Evolutionary conservation across 2,797 vertebrate genomes (phyloP).

Genomic region (Tenualosa thibaudeaui): DNA sequence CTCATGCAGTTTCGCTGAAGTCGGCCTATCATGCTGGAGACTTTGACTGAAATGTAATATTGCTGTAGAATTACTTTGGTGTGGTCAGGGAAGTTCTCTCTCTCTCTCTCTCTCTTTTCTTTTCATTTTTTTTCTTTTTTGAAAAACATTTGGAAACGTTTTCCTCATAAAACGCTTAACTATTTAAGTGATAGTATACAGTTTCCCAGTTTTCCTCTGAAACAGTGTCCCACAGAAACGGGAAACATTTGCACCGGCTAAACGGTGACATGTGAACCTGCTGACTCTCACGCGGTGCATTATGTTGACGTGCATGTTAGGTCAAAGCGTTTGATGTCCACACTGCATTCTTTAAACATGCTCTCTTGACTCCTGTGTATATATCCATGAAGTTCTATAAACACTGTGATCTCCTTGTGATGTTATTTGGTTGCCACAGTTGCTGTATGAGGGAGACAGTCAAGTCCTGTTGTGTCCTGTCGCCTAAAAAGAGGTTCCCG

Average conservation of each 20-base stretch:
- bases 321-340: background rate
- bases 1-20: conserved; percentile 88
- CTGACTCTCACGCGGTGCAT: background rate
- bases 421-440: background rate
- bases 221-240: conserved; percentile 30
- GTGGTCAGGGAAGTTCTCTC: conserved; percentile 82
- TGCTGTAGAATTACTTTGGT: conserved; percentile 92
- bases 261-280: conserved; percentile 37
- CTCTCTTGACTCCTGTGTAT: background rate
- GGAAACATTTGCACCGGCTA: conserved; percentile 32
- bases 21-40: conserved; percentile 85
- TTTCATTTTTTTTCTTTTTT: conserved; percentile 57
- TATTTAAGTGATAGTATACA: conserved; percentile 91
- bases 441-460: background rate
- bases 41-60: conserved; percentile 90
- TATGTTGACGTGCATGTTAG: conserved; percentile 20
- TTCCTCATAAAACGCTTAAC: conserved; percentile 95
- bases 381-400: background rate
- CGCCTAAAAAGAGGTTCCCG: background rate
- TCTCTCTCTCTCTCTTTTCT: conserved; percentile 34
- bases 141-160: conserved; percentile 97
- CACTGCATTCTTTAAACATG: background rate
- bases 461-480: background rate
- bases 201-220: conserved; percentile 77
- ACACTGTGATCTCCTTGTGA: background rate